Percentiles rank a stretch among this genome's conserved stretches.
These are phyloP conservation scores for Poeciliopsis retropinna DNA, from an alignment of 2,113 vertebrate species.

Conservation along the genomic window DNA sequence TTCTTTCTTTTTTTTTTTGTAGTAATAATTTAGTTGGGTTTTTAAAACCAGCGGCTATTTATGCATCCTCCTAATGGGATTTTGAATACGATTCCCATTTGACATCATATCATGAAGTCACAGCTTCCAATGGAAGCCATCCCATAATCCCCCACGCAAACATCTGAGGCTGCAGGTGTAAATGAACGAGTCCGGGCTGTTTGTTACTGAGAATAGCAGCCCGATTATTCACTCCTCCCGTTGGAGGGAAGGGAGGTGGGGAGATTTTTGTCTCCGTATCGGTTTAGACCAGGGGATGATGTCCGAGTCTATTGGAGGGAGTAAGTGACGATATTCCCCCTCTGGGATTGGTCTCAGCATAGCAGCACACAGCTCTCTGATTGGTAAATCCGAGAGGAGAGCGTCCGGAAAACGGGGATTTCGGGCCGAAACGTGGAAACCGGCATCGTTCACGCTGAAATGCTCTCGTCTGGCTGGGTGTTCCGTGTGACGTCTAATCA, in stretches of 20 bases:
- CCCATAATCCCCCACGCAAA: constrained; percentile 4
- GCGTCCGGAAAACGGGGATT: background rate
- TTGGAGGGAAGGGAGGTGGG: background rate
- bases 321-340: constrained; percentile 52
- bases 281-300: constrained; percentile 37
- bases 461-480: too few species aligned
- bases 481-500: background rate
- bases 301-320: constrained; percentile 37
- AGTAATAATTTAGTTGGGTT: background rate
- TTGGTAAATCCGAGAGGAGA: background rate
- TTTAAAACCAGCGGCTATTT: constrained; percentile 23
- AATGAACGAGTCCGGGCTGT: constrained; percentile 24
- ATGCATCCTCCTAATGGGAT: constrained; percentile 13
- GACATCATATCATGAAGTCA: constrained; percentile 27
- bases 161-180: constrained; percentile 44
- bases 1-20: constrained; percentile 4
- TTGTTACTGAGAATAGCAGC: constrained; percentile 36
- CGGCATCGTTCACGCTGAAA: background rate
- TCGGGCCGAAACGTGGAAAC: background rate
- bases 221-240: constrained; percentile 23
- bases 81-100: constrained; percentile 13
- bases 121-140: background rate
- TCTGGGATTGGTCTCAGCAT: constrained; percentile 30
- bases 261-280: constrained; percentile 25
- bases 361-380: background rate